Evolutionary conservation across 2,113 vertebrate genomes (phyloP).

Genomic region (Fregetta grallaria): DNA sequence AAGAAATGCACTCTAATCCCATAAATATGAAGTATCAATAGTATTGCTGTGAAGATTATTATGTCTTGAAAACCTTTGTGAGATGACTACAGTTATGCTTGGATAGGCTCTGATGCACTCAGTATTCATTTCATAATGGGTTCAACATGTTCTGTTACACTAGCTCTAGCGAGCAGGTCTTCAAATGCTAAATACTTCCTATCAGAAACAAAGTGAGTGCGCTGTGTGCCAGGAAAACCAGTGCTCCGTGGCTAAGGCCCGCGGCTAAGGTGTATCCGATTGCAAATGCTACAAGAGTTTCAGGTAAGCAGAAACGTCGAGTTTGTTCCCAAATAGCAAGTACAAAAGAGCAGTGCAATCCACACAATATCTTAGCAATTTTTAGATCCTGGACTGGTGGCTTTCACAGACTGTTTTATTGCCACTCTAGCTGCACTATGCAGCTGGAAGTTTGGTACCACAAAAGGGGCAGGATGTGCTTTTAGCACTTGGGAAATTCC

Average conservation of each 20-base stretch:
- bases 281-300: neutral
- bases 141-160: neutral
- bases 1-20: neutral
- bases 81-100: neutral
- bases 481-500: neutral
- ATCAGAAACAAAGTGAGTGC: neutral
- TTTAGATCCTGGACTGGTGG: neutral
- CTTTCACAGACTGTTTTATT: neutral
- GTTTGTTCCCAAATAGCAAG: neutral
- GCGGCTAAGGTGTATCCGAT: neutral
- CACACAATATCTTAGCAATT: neutral
- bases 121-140: neutral
- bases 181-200: neutral
- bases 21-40: neutral
- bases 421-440: neutral
- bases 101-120: neutral
- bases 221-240: neutral
- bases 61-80: neutral
- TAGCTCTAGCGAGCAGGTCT: neutral
- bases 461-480: neutral
- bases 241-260: neutral
- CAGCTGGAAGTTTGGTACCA: neutral
- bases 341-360: neutral
- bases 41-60: neutral
- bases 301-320: neutral